phyloP scores from a whole-genome alignment of 2,113 vertebrate species.

The Coturnix japonica region DNA sequence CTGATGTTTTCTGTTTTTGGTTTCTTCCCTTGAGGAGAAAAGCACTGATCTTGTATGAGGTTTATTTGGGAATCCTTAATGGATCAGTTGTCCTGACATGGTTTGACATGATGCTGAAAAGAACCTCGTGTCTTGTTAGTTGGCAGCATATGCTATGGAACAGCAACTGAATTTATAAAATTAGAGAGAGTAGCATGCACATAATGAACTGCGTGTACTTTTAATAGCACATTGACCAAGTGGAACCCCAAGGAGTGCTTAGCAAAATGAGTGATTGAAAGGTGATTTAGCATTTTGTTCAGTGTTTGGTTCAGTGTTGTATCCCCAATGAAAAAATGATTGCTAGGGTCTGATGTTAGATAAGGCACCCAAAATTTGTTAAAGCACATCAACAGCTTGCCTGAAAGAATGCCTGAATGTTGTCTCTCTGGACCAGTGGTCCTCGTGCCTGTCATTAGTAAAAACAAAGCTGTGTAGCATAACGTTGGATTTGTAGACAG shows the following conservation, averaged over 20 bases:
- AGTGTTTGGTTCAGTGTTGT: neutral
- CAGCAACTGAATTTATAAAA: neutral
- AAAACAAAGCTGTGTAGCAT: neutral
- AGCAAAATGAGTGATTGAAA: neutral
- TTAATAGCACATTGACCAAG: neutral
- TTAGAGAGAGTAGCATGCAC: fast-evolving
- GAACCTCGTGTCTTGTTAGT: neutral
- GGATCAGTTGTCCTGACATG: neutral
- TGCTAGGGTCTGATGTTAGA: neutral
- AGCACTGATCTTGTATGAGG: fast-evolving
- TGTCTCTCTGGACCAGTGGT: neutral
- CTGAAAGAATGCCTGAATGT: neutral
- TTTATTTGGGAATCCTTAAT: neutral
- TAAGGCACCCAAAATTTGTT: neutral
- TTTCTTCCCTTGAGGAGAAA: fast-evolving
- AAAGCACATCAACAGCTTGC: neutral
- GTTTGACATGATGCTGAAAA: neutral
- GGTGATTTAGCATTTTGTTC: neutral
- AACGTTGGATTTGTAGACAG: neutral
- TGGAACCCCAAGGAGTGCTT: neutral
- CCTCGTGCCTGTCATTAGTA: neutral
- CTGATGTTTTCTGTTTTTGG: neutral
- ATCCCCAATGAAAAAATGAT: neutral
- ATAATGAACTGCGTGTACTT: neutral
- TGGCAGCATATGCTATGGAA: neutral